Base-by-base conservation (phyloP, 2,888 invertebrate species). In the Drosophila fungiperda region DNA sequence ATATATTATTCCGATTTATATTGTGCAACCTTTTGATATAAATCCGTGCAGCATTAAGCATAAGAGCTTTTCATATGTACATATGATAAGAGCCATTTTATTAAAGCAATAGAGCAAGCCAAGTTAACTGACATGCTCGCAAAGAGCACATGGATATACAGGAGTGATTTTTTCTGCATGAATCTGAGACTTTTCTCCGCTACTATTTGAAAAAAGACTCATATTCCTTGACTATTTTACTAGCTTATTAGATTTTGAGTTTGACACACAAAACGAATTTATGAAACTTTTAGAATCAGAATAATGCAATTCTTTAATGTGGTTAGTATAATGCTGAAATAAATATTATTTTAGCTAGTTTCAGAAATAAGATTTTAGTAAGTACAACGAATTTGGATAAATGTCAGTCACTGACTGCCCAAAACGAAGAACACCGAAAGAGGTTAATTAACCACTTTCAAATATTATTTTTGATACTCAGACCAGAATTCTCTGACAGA, bases 51-150 rank as follows among this genome's bases (percentile, higher is more conserved):
- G 78, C 64, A 20, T 40, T 55, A 59, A 57, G 55, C 79, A 74
- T 45, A 68, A 3, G 12, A 26, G 38, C 23, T 35, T 45, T 42
- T 9, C 45, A 23, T 45, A 45, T 45, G 23, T 32, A 11, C 49
- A 48, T 40, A 62, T 59, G 58, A 33, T 48, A 66, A 79, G 67
- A 65, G 65, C 76, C 71, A 79, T 79, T 73, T 74, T 73, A 77
- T 85, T 70, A 67, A 85, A 82, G 80, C 60, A 82, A 80, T 71
- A 70, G 75, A 69, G 67, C 60, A 65, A 67, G 52, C 61, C 26
- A 57, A 59, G 61, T 68, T 72, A 78, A 78, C 67, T 69, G 83
- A 78, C 55, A 71, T 68, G 65, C 61, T 70, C 67, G 6, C 40
- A 8, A n/a, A 40, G 3, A 40, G 7, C 40, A 20, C n/a, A 2